Percentiles rank a stretch among this genome's conserved stretches.
Evolutionary conservation across 2,113 vertebrate genomes (phyloP).

Genomic region (Callocephalon fimbriatum): DNA sequence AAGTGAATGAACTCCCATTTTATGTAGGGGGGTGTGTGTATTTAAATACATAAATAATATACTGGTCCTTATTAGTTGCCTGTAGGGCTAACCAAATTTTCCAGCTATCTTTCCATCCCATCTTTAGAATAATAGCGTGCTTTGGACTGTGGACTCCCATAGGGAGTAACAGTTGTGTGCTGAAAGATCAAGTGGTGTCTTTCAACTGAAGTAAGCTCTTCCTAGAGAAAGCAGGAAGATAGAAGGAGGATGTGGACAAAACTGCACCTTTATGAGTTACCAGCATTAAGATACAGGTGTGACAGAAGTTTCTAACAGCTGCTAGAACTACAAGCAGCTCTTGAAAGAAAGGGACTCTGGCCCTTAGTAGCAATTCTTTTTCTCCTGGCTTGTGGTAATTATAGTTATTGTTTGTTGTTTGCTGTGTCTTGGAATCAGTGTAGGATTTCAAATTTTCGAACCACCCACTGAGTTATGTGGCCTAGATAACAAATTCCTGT

Average conservation of each 20-base stretch:
- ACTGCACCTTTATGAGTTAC: not conserved
- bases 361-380: not conserved
- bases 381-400: not conserved
- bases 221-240: not conserved
- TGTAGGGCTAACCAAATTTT: not conserved
- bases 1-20: not conserved
- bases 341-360: not conserved
- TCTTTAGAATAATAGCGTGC: not conserved
- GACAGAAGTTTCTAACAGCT: not conserved
- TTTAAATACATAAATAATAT: not conserved
- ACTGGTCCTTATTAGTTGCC: not conserved
- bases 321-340: not conserved
- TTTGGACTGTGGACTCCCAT: not conserved
- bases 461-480: not conserved
- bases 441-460: not conserved
- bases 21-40: fast-evolving
- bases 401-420: not conserved
- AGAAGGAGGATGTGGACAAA: not conserved
- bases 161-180: not conserved
- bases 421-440: not conserved
- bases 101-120: not conserved
- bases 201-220: not conserved
- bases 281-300: not conserved
- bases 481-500: not conserved
- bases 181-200: not conserved